A percentile compares a stretch with the other conserved stretches of the same genome.
Evolutionary conservation across 2,113 vertebrate genomes (phyloP).

Genomic region (Scopus umbretta): DNA sequence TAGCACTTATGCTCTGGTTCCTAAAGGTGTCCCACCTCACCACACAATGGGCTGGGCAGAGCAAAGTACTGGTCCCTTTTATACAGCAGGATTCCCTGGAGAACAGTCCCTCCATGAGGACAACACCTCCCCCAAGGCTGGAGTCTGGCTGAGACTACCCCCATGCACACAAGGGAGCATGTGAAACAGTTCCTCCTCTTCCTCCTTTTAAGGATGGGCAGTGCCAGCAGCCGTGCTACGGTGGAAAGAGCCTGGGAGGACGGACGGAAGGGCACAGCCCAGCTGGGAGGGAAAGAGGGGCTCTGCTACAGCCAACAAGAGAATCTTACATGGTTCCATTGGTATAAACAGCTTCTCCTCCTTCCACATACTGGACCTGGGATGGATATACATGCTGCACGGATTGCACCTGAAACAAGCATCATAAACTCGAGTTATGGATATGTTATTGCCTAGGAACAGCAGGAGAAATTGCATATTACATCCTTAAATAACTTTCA

Average conservation of each 20-base stretch:
- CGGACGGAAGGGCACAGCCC: neutral
- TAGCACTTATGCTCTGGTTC: neutral
- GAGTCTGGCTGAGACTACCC: neutral
- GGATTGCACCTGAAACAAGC: slow-evolving; percentile 81
- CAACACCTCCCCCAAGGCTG: neutral
- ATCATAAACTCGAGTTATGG: neutral
- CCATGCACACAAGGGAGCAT: fast-evolving
- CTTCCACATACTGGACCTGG: slow-evolving; percentile 95
- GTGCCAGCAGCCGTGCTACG: neutral
- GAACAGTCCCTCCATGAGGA: neutral
- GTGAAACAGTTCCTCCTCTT: neutral
- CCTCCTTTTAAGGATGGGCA: neutral
- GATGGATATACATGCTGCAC: slow-evolving; percentile 90
- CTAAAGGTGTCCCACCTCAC: neutral
- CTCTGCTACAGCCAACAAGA: neutral
- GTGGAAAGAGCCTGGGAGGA: neutral
- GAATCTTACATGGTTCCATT: slow-evolving; percentile 92
- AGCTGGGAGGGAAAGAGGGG: neutral
- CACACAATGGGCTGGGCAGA: neutral
- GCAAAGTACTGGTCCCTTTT: neutral
- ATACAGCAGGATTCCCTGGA: neutral
- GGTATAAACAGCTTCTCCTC: slow-evolving; percentile 88
- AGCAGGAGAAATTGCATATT: neutral
- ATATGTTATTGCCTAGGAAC: neutral
- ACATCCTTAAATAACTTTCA: neutral